These are phyloP conservation scores for Ormyrus labotus DNA, from an alignment of 2,888 invertebrate genomes.

Conservation along the genomic window DNA sequence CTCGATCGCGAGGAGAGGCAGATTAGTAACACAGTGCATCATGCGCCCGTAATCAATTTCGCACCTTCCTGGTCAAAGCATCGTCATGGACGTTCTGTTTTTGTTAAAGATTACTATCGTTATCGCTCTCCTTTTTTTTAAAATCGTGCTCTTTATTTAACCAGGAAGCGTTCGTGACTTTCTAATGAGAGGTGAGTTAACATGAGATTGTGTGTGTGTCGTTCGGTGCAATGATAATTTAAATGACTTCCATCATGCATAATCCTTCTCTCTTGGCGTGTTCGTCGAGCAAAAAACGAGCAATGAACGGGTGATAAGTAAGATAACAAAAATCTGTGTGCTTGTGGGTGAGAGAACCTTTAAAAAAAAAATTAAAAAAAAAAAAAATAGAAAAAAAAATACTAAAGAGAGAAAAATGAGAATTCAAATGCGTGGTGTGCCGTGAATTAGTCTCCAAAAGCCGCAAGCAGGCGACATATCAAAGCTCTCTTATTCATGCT, in stretches of 20 bases:
- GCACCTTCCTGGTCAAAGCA: slow-evolving; percentile 31
- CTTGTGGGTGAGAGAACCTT: no score
- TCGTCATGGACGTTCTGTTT: neutral
- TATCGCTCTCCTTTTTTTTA: neutral
- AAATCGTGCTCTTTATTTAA: neutral
- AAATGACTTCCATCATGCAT: slow-evolving; percentile 33
- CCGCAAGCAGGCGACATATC: slow-evolving; percentile 54
- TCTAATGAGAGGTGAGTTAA: slow-evolving; percentile 31
- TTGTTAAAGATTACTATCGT: neutral
- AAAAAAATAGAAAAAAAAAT: no score
- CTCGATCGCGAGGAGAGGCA: neutral
- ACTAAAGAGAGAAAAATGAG: no score
- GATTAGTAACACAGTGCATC: slow-evolving; percentile 53
- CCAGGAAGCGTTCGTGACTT: slow-evolving; percentile 22
- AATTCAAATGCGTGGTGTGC: slow-evolving; percentile 28
- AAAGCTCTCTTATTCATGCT: slow-evolving; percentile 53
- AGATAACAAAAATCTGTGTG: no score
- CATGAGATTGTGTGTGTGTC: slow-evolving; percentile 8
- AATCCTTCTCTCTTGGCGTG: neutral
- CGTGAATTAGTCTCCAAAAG: slow-evolving; percentile 42
- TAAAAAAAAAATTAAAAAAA: no score
- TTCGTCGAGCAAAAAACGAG: slow-evolving; percentile 20
- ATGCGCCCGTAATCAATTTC: slow-evolving; percentile 33
- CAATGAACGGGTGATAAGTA: no score
- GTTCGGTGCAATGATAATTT: slow-evolving; percentile 28